Conservation (phyloP, 2,797 vertebrate species). For the Chloroceryle inda region DNA sequence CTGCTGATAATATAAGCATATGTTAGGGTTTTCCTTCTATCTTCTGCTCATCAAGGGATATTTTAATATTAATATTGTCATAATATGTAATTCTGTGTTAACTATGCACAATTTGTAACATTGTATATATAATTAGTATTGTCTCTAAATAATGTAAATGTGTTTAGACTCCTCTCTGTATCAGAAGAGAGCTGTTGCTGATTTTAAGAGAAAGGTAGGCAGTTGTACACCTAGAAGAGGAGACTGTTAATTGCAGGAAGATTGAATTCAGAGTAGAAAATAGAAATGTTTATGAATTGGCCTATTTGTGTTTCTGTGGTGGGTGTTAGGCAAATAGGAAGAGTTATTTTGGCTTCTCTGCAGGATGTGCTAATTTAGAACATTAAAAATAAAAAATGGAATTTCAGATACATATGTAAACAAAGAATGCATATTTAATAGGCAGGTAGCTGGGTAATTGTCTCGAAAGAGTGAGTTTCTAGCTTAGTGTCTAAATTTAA, state of each 20-base stretch:
- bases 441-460: neutral
- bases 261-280: slow-evolving; percentile 29
- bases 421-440: slow-evolving; percentile 28
- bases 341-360: slow-evolving; percentile 46
- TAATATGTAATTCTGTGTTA: neutral
- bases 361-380: slow-evolving; percentile 43
- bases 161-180: neutral
- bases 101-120: neutral
- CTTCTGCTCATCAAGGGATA: neutral
- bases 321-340: slow-evolving; percentile 21
- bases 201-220: neutral
- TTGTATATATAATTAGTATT: neutral
- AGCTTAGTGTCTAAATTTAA: slow-evolving; percentile 15
- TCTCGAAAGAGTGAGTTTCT: slow-evolving; percentile 40
- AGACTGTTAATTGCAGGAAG: slow-evolving; percentile 35
- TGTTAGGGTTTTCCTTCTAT: neutral
- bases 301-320: slow-evolving; percentile 49
- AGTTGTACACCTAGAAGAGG: neutral
- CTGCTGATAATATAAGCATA: neutral
- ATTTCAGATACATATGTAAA: slow-evolving; percentile 45
- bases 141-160: neutral
- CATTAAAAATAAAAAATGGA: slow-evolving; percentile 59
- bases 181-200: neutral
- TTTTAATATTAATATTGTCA: neutral
- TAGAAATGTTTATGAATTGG: slow-evolving; percentile 33